These are phyloP conservation scores for Itoplectis maculator DNA, from an alignment of 2,888 invertebrate genomes.

Conservation along the genomic window DNA sequence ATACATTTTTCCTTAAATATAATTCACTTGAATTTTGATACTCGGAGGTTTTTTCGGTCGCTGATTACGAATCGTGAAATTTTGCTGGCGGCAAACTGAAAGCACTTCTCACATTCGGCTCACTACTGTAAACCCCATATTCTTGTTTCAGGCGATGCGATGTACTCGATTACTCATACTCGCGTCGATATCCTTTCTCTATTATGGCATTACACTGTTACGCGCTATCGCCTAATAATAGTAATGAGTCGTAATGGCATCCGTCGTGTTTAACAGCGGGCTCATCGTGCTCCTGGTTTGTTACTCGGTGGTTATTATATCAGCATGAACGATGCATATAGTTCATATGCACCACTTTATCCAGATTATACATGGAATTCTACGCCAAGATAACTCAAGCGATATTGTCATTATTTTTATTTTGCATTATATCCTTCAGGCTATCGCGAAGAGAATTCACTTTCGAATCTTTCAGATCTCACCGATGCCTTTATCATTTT, in stretches of 20 bases:
- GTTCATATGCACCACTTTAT: background rate
- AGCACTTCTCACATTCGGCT: constrained; percentile 13
- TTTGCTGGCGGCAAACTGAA: constrained; percentile 14
- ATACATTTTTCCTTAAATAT: too few relatives aligned
- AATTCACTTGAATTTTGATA: too few relatives aligned
- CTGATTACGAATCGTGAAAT: too few relatives aligned
- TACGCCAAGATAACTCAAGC: background rate
- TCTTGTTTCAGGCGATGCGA: constrained; percentile 26
- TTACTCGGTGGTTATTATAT: constrained; percentile 53
- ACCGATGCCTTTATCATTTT: background rate
- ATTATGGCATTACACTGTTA: constrained; percentile 53
- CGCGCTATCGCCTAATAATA: constrained; percentile 63
- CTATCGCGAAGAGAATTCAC: background rate
- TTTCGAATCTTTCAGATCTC: background rate
- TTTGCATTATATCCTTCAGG: background rate
- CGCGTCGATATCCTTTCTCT: constrained; percentile 45
- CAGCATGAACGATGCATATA: constrained; percentile 31
- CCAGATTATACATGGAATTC: background rate
- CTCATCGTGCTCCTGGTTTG: constrained; percentile 49
- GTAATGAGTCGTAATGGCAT: constrained; percentile 65
- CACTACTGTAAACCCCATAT: constrained; percentile 3
- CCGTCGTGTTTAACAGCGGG: constrained; percentile 59
- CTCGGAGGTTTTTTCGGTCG: too few relatives aligned
- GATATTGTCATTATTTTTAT: background rate
- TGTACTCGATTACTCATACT: constrained; percentile 31